Evolutionary conservation across 2,888 invertebrate species (phyloP), one percentile per base, ranked within the genome.

Genomic region (Oscheius sp.): DNA sequence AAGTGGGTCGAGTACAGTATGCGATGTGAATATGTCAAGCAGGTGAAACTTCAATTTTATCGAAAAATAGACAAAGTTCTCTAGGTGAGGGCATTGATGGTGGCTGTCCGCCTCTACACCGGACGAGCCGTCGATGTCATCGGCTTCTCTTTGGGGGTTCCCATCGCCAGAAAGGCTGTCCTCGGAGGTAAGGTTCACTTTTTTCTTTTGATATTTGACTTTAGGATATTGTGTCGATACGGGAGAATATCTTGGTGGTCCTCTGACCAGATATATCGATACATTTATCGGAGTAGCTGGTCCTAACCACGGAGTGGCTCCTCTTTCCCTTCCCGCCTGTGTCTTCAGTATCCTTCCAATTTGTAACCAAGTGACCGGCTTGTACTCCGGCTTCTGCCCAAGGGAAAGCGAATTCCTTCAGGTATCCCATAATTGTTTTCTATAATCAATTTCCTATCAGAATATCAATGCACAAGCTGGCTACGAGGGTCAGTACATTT

Each of bases 1-100:
- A 86, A 86, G 70, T 87, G 86, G 87, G 78, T 83, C 16, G 83
- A 85, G 72, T 87, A 88, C 72, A 80, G 84, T 45, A 88, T 88
- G 87, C 79, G 83, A 59, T 88, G 87, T 73, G 83, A 83, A 46
- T 87, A 85, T 21, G 81, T 84, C 18, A 84, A 84, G 35, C 83
- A 84, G 79, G 83, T 83, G 35, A 9, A n/a, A 25, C 13, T 29
- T 55, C 25, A 12, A 9, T 55, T 55, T 55, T 13, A 13, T 6
- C 2, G 18, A 35, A 35, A 35, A 9, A 35, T 3, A 9, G 35
- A 35, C 23, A 23, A 13, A 6, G 18, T 41, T 25, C 69, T 74
- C 12, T 64, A 86, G 85, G 85, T 87, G 13, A 82, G 87, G 13
- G 84, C 87, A 59, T 74, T 87, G 45, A 85, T 87, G 59, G 86